Percentiles rank a stretch among this genome's conserved stretches.
Evolutionary conservation across 2,113 vertebrate species (phyloP).

Genomic region (Centrocercus urophasianus): DNA sequence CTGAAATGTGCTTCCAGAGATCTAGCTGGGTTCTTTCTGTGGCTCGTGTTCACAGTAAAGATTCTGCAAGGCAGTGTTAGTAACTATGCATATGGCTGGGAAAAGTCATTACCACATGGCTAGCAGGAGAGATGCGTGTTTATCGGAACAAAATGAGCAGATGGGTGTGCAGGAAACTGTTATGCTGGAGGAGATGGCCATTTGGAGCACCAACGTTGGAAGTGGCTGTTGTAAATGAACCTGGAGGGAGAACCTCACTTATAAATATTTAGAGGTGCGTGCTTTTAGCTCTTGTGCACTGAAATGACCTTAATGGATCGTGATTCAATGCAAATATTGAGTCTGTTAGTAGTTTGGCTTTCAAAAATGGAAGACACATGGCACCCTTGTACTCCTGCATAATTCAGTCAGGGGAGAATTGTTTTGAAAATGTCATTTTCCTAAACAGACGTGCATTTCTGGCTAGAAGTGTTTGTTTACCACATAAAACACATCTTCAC

Average conservation of each 20-base stretch:
- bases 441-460: not conserved
- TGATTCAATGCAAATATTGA: not conserved
- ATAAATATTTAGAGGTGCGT: conserved; percentile 29
- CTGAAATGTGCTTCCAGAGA: not conserved
- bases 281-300: conserved; percentile 6
- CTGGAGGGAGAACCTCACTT: conserved; percentile 11
- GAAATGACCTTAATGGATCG: conserved; percentile 3
- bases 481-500: not conserved
- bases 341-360: not conserved
- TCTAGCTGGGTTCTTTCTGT: conserved; percentile 6
- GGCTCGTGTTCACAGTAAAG: not conserved
- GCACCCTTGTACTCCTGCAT: not conserved
- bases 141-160: conserved; percentile 10
- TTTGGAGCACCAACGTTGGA: conserved; percentile 15
- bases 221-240: not conserved
- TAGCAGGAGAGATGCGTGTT: not conserved
- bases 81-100: not conserved
- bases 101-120: not conserved
- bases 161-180: conserved; percentile 42
- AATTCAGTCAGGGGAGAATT: not conserved
- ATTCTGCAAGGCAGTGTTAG: conserved; percentile 15
- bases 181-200: conserved; percentile 32
- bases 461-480: not conserved
- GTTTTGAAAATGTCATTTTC: not conserved
- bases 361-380: not conserved